Evolutionary conservation across 2,888 invertebrate genomes (phyloP).

Genomic region (Hecatera dysodea): DNA sequence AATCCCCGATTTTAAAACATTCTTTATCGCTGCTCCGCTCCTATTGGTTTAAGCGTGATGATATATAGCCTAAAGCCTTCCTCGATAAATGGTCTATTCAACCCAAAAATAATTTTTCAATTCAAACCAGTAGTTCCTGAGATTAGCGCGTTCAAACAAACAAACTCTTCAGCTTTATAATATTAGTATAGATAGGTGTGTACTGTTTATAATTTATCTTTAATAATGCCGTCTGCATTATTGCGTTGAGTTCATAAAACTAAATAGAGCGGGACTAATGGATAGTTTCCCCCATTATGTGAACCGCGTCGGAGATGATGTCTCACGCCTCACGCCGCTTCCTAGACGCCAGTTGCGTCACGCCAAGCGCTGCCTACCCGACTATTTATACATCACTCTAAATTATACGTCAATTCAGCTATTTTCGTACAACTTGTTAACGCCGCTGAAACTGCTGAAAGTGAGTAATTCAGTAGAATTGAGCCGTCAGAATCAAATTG

Average conservation of each 20-base stretch:
- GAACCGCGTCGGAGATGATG: conserved; percentile 24
- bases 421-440: conserved; percentile 43
- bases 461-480: conserved; percentile 39
- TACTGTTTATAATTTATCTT: no score
- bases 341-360: conserved; percentile 57
- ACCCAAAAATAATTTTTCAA: no score
- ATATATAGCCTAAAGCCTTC: no score
- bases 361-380: conserved; percentile 31
- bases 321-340: conserved; percentile 47
- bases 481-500: conserved; percentile 37
- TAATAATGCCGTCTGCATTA: background rate
- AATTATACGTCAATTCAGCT: conserved; percentile 38
- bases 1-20: no score
- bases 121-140: no score
- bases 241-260: background rate
- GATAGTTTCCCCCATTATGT: conserved; percentile 49
- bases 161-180: no score
- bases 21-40: no score
- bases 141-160: no score
- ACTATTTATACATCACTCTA: conserved; percentile 47
- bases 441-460: conserved; percentile 39
- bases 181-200: no score
- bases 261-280: conserved; percentile 40
- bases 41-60: no score
- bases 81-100: no score